Conservation (phyloP, 92 coral and sea anemone genomes). For the Palythoa grandiflora region DNA sequence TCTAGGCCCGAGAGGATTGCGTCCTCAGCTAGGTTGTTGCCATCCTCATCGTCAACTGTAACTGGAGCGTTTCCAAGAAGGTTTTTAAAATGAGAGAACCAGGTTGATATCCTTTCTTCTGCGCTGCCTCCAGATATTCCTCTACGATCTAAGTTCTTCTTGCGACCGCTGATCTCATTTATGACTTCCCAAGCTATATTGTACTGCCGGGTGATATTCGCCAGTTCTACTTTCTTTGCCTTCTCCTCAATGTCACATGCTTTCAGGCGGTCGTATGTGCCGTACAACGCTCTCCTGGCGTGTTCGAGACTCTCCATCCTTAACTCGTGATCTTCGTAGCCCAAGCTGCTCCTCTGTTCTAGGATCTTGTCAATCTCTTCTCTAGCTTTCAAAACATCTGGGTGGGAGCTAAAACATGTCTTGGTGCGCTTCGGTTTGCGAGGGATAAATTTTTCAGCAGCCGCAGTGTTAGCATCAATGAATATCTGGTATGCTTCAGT, state of each 20-base stretch:
- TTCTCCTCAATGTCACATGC: conserved; percentile 48
- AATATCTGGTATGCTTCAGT: conserved; percentile 39
- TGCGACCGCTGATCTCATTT: conserved; percentile 59
- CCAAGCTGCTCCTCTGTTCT: conserved; percentile 29
- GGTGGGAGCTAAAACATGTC: conserved; percentile 8
- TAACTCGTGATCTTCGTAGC: conserved; percentile 17
- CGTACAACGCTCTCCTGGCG: conserved; percentile 44
- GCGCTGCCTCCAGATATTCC: conserved; percentile 45
- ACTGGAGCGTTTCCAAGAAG: conserved; percentile 63
- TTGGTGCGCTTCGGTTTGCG: conserved; percentile 25
- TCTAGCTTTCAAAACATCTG: conserved; percentile 13
- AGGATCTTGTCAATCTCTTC: conserved; percentile 27
- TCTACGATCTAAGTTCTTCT: conserved; percentile 28
- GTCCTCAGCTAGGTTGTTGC: conserved; percentile 44
- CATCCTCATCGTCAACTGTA: conserved; percentile 37
- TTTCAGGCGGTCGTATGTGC: conserved; percentile 40
- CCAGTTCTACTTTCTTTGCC: conserved; percentile 48
- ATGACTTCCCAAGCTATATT: conserved; percentile 52
- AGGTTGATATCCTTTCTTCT: conserved; percentile 54
- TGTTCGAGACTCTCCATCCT: conserved; percentile 24
- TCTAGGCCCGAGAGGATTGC: conserved; percentile 10
- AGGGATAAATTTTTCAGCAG: conserved; percentile 48
- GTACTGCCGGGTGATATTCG: conserved; percentile 32
- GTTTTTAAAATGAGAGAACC: conserved; percentile 62
- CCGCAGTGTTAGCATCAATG: conserved; percentile 34